phyloP scores from a whole-genome alignment of 2,888 invertebrate genomes.

The Ceraclea dissimilis region DNA sequence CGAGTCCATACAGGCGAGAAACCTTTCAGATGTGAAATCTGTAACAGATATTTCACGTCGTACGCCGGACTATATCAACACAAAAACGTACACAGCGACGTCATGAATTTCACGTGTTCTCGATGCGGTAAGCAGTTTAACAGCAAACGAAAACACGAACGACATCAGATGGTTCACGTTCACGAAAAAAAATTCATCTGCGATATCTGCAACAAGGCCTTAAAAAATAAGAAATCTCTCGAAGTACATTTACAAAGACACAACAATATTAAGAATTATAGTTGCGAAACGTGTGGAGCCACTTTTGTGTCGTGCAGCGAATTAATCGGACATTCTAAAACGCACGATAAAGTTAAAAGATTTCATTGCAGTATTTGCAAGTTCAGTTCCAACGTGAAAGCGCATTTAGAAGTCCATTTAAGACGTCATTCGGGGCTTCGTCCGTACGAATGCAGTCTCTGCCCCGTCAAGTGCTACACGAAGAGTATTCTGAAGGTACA shows the following conservation, averaged over 20 bases:
- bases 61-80: conserved; percentile 40
- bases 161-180: conserved; percentile 38
- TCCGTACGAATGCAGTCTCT: conserved; percentile 37
- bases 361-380: conserved; percentile 34
- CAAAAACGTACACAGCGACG: conserved; percentile 38
- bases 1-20: conserved; percentile 40
- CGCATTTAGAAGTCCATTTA: conserved; percentile 38
- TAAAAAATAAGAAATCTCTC: conserved; percentile 40
- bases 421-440: conserved; percentile 42
- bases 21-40: conserved; percentile 39
- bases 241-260: conserved; percentile 40
- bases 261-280: conserved; percentile 41
- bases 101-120: conserved; percentile 38
- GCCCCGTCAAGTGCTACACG: conserved; percentile 29
- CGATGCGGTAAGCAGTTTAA: conserved; percentile 46
- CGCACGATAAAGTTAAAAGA: conserved; percentile 32
- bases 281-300: conserved; percentile 44
- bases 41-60: conserved; percentile 43
- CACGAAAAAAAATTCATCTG: conserved; percentile 34
- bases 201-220: conserved; percentile 37
- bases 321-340: conserved; percentile 38
- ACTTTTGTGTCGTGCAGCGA: conserved; percentile 44
- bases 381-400: conserved; percentile 38
- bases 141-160: conserved; percentile 40
- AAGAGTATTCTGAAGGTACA: conserved; percentile 39